Evolutionary conservation across 2,888 invertebrate genomes (phyloP).

Genomic region (Pterobdella sp.): DNA sequence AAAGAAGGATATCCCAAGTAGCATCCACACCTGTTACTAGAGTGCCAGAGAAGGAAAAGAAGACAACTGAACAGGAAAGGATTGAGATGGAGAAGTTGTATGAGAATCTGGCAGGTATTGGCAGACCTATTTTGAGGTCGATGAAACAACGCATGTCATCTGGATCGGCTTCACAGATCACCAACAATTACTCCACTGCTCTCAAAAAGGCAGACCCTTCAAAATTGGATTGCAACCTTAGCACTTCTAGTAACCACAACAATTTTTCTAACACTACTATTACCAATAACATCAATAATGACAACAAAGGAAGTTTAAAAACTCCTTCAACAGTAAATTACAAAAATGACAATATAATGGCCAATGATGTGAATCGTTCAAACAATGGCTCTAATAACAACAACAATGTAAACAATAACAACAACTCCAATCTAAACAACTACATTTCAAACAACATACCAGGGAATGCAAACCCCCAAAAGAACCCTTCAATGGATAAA

Average conservation of each 20-base stretch:
- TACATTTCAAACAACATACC: too few relatives aligned
- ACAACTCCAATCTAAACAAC: background rate
- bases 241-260: background rate
- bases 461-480: background rate
- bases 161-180: background rate
- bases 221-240: background rate
- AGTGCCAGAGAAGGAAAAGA: conserved; percentile 27
- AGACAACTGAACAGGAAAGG: conserved; percentile 28
- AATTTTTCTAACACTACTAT: background rate
- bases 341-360: background rate
- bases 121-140: conserved; percentile 30
- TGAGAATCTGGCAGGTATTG: conserved; percentile 32
- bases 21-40: background rate
- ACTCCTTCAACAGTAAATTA: background rate
- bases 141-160: conserved; percentile 30
- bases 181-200: background rate
- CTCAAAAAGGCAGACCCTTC: background rate
- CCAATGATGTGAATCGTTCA: background rate
- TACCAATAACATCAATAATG: background rate
- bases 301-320: background rate
- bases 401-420: background rate
- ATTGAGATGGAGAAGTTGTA: conserved; percentile 31
- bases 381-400: background rate
- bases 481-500: background rate
- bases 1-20: conserved; percentile 6